These are phyloP conservation scores for Melitaea athalia DNA, from an alignment of 2,888 invertebrate species.

Conservation along the genomic window DNA sequence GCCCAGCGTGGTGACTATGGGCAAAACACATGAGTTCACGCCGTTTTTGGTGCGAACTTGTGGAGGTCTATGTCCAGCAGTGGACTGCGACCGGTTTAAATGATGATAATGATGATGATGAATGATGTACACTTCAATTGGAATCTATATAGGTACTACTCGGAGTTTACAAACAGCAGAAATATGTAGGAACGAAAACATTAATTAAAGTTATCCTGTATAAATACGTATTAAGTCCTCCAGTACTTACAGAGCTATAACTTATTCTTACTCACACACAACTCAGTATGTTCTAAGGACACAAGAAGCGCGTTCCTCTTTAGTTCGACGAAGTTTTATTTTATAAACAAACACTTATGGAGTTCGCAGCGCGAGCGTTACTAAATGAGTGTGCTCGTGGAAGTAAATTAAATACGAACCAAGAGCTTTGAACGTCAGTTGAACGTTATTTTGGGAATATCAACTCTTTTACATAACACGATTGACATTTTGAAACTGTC, in stretches of 20 bases:
- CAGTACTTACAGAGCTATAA: neutral
- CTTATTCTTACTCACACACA: neutral
- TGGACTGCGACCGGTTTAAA: too few species aligned
- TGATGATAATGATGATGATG: too few species aligned
- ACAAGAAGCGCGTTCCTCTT: slow-evolving; percentile 3
- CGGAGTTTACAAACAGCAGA: neutral
- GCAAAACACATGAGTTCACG: too few species aligned
- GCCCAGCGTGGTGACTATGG: too few species aligned
- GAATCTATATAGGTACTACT: too few species aligned
- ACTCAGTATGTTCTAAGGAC: neutral
- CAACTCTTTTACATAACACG: too few species aligned
- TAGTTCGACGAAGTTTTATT: neutral
- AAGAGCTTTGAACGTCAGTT: neutral
- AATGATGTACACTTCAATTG: too few species aligned
- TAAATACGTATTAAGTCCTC: neutral
- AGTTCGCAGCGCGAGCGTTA: neutral
- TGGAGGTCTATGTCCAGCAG: too few species aligned
- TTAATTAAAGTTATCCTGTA: neutral
- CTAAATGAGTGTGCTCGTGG: neutral
- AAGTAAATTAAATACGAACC: neutral
- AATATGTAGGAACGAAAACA: neutral
- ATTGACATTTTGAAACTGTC: too few species aligned
- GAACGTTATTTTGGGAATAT: neutral
- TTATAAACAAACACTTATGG: slow-evolving; percentile 1
- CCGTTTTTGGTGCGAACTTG: too few species aligned